Percentiles rank a stretch among this genome's conserved stretches.
Conservation (phyloP, 2,113 vertebrate genomes). For the Hemiprocne comata region DNA sequence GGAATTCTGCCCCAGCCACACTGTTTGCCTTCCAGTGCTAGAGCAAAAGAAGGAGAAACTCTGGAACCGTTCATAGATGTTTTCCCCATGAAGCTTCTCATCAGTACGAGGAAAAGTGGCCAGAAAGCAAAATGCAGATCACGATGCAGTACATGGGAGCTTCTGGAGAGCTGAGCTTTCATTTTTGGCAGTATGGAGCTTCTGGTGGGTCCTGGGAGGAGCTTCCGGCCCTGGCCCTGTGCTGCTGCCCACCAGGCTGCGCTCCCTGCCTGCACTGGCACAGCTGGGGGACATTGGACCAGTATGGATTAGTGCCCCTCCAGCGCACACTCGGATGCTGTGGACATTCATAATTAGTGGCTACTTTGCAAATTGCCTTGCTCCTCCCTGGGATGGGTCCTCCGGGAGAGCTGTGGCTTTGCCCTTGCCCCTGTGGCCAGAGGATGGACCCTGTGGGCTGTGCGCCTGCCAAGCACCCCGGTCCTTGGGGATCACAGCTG, state of each 20-base stretch:
- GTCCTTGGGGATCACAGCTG: background rate
- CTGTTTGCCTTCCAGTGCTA: background rate
- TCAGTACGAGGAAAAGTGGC: background rate
- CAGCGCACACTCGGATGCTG: accelerated
- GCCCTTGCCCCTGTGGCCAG: background rate
- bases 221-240: background rate
- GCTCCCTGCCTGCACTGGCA: background rate
- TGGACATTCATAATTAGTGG: background rate
- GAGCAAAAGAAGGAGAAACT: background rate
- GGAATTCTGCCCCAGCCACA: background rate
- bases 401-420: background rate
- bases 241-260: background rate
- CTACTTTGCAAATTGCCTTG: background rate
- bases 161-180: background rate
- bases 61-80: background rate
- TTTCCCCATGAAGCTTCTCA: background rate
- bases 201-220: background rate
- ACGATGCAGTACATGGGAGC: accelerated
- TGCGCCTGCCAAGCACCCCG: accelerated
- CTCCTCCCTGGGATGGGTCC: background rate
- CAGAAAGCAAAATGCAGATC: background rate
- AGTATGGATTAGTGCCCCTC: background rate
- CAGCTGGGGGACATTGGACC: accelerated
- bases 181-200: background rate
- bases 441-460: background rate